Base-by-base conservation (phyloP, 2,113 vertebrate genomes). In the Platichthys stellatus region DNA sequence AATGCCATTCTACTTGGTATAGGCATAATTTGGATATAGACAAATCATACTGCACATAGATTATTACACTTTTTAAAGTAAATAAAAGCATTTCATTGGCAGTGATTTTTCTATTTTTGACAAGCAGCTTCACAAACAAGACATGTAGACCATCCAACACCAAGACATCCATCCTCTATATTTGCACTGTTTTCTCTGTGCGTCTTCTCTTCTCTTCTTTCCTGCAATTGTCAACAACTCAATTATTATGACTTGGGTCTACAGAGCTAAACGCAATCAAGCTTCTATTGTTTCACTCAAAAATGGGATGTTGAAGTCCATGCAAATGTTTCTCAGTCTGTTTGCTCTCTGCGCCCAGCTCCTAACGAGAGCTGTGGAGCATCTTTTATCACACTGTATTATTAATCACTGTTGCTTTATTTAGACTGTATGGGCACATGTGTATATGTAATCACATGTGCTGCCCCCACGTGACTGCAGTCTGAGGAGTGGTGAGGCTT, bases 341-440 rank as follows among this genome's bases (percentile, higher is more conserved):
- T 17, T 56, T 24, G 26, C 58, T 81, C 35, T 58, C 49, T 21
- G 13, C 67, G 53, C 1, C 57, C 38, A 12, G 5, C 64, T 62
- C 53, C 54, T 18, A 72, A 17, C 69, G 74, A 26, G 51, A 7
- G 69, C 72, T 57, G 61, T 45, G 18, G 71, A 74, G 65, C 74
- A 61, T 65, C 69, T 88, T 88, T 86, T 80, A 84, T 64, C 68
- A 49, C 57, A 28, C 56, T 90, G 57, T 18, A 91, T 92, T 88
- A 92, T 92, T 90, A 63, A 91, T 86, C 58, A 79, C 72, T 62
- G 69, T 68, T 86, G 67, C 81, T 76, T 82, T 86, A 86, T 91
- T 90, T 90, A 88, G 81, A 84, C 26, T 64, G 43, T 58, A 78
- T 26, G 40, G 59, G 61, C 69, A 82, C 74, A 80, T 84, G 78